Conservation (phyloP, 2,113 vertebrate species). For the Catharus minimus region DNA sequence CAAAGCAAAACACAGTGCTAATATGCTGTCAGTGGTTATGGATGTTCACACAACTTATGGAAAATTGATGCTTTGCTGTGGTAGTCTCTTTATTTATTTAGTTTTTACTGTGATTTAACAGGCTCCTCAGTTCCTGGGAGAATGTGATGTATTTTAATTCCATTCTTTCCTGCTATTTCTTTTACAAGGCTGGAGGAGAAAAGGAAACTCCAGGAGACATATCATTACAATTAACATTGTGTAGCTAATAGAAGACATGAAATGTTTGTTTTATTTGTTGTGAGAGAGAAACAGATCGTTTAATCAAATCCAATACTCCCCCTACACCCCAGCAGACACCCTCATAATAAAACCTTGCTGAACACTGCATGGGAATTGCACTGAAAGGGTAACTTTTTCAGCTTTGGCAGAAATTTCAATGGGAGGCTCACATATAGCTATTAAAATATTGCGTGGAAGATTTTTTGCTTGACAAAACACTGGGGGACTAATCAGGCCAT, state of each 20-base stretch:
- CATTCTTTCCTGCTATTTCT: constrained; percentile 69
- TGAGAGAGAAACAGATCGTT: constrained; percentile 56
- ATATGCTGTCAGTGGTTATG: constrained; percentile 68
- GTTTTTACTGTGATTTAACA: constrained; percentile 72
- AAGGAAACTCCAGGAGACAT: constrained; percentile 63
- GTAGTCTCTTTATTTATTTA: constrained; percentile 74
- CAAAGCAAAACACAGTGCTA: constrained; percentile 72
- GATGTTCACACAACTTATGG: constrained; percentile 66
- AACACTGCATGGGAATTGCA: background rate
- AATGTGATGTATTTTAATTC: constrained; percentile 65
- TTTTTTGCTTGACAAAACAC: constrained; percentile 43
- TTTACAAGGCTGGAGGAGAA: constrained; percentile 65
- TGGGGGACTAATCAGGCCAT: constrained; percentile 31
- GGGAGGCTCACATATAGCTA: constrained; percentile 42
- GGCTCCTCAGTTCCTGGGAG: constrained; percentile 61
- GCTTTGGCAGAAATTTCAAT: constrained; percentile 51
- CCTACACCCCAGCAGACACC: background rate
- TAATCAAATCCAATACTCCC: constrained; percentile 33
- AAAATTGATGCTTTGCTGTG: constrained; percentile 72
- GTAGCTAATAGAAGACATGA: constrained; percentile 66
- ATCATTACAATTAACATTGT: constrained; percentile 62
- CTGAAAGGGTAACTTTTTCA: background rate
- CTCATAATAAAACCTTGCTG: constrained; percentile 35
- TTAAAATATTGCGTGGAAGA: constrained; percentile 28
- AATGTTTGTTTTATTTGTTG: constrained; percentile 64